These are phyloP conservation scores for Triplophysa yarkandensis DNA, from an alignment of 2,797 vertebrate genomes.

Conservation along the genomic window DNA sequence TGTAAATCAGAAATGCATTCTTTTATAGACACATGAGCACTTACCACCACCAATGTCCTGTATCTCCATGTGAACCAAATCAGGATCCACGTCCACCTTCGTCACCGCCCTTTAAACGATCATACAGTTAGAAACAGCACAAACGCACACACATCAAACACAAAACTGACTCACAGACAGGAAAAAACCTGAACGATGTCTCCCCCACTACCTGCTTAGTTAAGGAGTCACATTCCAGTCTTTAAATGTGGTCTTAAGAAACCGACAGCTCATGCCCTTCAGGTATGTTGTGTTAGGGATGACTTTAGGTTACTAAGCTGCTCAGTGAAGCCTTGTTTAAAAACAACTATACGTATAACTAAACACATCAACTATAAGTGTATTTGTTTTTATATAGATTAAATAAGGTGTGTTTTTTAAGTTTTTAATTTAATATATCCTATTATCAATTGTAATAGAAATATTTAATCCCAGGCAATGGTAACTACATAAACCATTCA, in stretches of 20 bases:
- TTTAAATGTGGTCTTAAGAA: conserved; percentile 4
- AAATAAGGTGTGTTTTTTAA: background rate
- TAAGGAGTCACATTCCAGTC: background rate
- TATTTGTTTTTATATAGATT: background rate
- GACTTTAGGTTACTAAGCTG: background rate
- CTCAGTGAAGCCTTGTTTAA: conserved; percentile 12
- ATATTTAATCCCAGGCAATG: background rate
- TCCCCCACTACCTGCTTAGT: background rate
- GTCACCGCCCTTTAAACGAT: conserved; percentile 85
- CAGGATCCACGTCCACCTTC: conserved; percentile 84
- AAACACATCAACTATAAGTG: conserved; percentile 16
- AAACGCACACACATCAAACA: conserved; percentile 20
- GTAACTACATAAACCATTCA: background rate
- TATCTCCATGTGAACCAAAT: conserved; percentile 95
- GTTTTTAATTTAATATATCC: no score
- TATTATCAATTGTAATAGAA: background rate
- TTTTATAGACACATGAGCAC: conserved; percentile 19
- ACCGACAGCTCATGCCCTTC: background rate
- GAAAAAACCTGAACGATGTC: background rate
- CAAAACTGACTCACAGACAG: conserved; percentile 18
- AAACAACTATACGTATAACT: conserved; percentile 46
- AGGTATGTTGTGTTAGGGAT: background rate
- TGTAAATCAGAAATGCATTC: conserved; percentile 12
- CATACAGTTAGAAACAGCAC: conserved; percentile 18
- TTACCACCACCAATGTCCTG: conserved; percentile 90